Evolutionary conservation across 2,113 vertebrate genomes (phyloP).

Genomic region (Egretta garzetta): DNA sequence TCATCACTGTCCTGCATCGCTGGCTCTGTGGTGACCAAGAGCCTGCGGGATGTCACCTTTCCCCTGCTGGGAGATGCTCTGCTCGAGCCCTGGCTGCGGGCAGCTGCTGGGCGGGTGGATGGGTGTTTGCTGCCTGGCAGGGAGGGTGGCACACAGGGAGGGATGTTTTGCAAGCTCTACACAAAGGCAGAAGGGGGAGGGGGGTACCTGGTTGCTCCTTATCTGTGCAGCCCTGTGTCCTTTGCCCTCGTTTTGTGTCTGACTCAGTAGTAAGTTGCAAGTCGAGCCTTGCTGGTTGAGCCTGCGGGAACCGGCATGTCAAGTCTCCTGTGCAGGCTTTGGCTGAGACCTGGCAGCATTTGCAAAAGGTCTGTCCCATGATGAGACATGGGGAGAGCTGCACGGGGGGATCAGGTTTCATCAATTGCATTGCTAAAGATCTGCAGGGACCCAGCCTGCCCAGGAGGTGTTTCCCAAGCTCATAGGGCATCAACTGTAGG

Average conservation of each 20-base stretch:
- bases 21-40: not conserved
- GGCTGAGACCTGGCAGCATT: not conserved
- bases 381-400: fast-evolving
- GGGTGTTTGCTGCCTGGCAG: not conserved
- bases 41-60: not conserved
- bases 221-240: fast-evolving
- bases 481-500: fast-evolving
- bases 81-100: not conserved
- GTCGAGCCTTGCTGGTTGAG: not conserved
- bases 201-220: not conserved
- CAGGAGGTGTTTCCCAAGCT: not conserved
- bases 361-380: not conserved
- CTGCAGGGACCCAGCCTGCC: not conserved
- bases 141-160: not conserved
- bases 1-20: no score
- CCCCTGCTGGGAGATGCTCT: not conserved
- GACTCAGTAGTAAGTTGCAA: not conserved
- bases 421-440: fast-evolving
- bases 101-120: not conserved
- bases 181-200: not conserved
- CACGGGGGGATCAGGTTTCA: fast-evolving
- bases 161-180: not conserved
- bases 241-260: not conserved
- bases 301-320: not conserved
- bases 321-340: not conserved